Conservation (phyloP, 1,140 invertebrate species). For the Orius laevigatus region DNA sequence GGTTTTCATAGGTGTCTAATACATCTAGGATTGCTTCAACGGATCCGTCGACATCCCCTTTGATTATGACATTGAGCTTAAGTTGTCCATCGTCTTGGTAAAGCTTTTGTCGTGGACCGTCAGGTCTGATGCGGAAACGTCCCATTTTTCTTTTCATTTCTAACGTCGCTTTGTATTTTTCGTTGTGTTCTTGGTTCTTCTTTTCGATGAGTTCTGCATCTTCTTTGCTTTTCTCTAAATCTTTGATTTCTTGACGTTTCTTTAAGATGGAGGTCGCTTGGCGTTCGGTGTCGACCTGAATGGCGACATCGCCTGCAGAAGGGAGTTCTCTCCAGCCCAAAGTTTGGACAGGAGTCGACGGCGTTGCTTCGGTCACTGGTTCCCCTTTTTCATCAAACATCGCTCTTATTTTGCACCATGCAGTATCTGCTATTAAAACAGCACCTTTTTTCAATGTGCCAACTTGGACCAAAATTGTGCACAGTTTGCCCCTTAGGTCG, state of each 20-base stretch:
- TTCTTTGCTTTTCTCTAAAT: slow-evolving; percentile 41
- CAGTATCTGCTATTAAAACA: slow-evolving; percentile 64
- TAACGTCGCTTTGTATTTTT: slow-evolving; percentile 44
- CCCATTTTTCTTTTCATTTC: slow-evolving; percentile 41
- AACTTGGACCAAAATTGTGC: slow-evolving; percentile 73
- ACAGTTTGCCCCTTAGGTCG: slow-evolving; percentile 65
- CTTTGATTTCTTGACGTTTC: slow-evolving; percentile 37
- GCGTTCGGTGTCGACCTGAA: slow-evolving; percentile 67
- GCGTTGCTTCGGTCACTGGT: slow-evolving; percentile 46
- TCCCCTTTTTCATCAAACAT: slow-evolving; percentile 57
- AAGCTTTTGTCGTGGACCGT: slow-evolving; percentile 36
- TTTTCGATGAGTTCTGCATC: slow-evolving; percentile 43
- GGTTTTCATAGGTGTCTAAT: slow-evolving; percentile 68
- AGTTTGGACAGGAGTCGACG: slow-evolving; percentile 72
- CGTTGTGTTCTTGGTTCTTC: slow-evolving; percentile 48
- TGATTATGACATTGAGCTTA: slow-evolving; percentile 32
- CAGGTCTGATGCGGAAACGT: slow-evolving; percentile 26
- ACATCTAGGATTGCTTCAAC: slow-evolving; percentile 88
- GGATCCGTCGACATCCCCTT: slow-evolving; percentile 72
- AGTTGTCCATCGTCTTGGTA: slow-evolving; percentile 30
- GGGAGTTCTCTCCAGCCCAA: slow-evolving; percentile 81
- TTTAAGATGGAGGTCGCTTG: slow-evolving; percentile 51
- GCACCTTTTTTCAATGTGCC: slow-evolving; percentile 73
- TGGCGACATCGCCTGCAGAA: slow-evolving; percentile 64
- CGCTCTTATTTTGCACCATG: slow-evolving; percentile 71